These are phyloP conservation scores for Tillus elongatus DNA, from an alignment of 2,888 invertebrate genomes.

Conservation along the genomic window DNA sequence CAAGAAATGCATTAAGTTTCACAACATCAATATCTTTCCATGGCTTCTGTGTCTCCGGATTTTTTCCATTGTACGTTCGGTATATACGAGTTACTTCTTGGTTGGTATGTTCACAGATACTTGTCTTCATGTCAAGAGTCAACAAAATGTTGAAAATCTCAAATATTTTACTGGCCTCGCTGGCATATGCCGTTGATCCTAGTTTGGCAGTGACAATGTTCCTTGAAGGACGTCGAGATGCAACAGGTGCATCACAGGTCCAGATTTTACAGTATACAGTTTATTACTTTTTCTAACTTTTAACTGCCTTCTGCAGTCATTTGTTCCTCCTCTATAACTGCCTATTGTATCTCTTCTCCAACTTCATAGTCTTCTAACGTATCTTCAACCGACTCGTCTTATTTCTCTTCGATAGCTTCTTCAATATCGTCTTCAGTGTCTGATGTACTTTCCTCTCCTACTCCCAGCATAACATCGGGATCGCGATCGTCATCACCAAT, in stretches of 20 bases:
- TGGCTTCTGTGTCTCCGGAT: conserved; percentile 2
- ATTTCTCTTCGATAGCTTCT: no score
- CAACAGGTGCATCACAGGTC: conserved; percentile 1
- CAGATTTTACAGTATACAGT: conserved; percentile 3
- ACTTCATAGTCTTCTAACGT: conserved; percentile 7
- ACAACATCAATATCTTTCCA: conserved; percentile 2
- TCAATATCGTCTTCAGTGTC: not conserved
- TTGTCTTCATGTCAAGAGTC: conserved; percentile 3
- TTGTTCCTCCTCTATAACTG: conserved; percentile 4
- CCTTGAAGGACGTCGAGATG: conserved; percentile 1
- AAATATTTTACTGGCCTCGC: conserved; percentile 5
- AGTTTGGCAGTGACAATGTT: conserved; percentile 3
- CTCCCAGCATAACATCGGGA: not conserved
- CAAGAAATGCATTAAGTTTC: conserved; percentile 2
- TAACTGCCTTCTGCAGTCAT: no score
- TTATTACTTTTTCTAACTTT: not conserved
- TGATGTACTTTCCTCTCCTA: conserved; percentile 1
- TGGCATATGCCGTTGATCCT: conserved; percentile 6
- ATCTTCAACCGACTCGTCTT: conserved; percentile 2
- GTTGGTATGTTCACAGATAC: conserved; percentile 3
- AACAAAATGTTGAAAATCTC: conserved; percentile 1
- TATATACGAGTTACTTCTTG: conserved; percentile 1
- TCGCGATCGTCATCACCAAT: no score
- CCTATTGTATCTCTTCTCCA: conserved; percentile 4
- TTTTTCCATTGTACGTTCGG: conserved; percentile 1